phyloP scores from a whole-genome alignment of 2,113 vertebrate species.

The Apus apus region DNA sequence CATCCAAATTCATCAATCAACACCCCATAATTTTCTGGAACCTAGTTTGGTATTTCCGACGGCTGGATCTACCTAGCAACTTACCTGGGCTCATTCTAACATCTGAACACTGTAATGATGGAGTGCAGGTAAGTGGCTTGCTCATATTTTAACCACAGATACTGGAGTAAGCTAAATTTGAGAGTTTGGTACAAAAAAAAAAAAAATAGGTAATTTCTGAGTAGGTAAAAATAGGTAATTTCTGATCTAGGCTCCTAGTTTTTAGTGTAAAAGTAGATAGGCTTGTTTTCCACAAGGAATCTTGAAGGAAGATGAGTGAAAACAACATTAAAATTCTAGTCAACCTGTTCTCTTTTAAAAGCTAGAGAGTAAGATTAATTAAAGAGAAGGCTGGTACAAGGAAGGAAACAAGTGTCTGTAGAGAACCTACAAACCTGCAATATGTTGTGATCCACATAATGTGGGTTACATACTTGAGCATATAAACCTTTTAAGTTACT shows the following conservation, averaged over 20 bases:
- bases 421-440: neutral
- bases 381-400: neutral
- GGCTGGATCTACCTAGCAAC: constrained; percentile 92
- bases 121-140: constrained; percentile 82
- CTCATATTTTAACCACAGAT: accelerated
- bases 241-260: neutral
- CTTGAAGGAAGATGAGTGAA: neutral
- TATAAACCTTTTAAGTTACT: neutral
- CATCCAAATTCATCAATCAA: constrained; percentile 95
- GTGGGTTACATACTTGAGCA: neutral
- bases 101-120: constrained; percentile 96
- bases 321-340: neutral
- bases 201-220: neutral
- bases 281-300: neutral
- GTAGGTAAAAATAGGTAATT: neutral
- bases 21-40: constrained; percentile 99
- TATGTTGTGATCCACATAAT: neutral
- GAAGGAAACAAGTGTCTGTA: neutral
- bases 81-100: constrained; percentile 94
- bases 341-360: neutral
- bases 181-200: neutral
- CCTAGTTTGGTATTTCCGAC: constrained; percentile 95
- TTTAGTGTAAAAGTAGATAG: neutral
- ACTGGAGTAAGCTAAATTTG: neutral
- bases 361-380: neutral